These are phyloP conservation scores for Apodemus sylvaticus DNA, from an alignment of 2,113 vertebrate species.

Conservation along the genomic window DNA sequence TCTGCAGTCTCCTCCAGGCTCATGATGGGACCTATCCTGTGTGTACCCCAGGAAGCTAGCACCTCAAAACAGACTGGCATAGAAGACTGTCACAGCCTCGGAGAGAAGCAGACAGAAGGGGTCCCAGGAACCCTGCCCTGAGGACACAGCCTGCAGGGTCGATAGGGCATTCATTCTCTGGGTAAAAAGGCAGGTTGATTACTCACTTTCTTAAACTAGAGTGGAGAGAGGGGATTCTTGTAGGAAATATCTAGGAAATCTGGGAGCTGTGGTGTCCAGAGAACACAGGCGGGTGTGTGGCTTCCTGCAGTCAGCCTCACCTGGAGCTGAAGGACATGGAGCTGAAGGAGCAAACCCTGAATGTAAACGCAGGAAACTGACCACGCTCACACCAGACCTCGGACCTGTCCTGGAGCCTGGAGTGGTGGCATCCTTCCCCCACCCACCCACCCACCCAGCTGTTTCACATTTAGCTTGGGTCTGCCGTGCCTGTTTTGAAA, in stretches of 20 bases:
- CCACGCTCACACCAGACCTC: background rate
- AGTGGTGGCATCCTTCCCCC: background rate
- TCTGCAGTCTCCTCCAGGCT: background rate
- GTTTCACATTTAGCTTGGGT: background rate
- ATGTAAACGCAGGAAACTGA: fast-evolving
- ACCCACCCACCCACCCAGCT: background rate
- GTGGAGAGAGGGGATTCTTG: background rate
- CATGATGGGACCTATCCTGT: fast-evolving
- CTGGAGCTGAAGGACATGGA: fast-evolving
- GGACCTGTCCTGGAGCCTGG: too few species aligned
- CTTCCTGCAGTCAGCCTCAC: background rate
- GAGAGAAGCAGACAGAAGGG: background rate
- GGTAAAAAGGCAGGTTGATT: background rate
- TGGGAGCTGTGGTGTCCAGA: too few species aligned
- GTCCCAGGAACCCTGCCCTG: background rate
- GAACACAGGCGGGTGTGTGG: background rate
- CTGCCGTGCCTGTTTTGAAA: background rate
- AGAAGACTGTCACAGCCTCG: background rate
- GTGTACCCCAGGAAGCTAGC: background rate
- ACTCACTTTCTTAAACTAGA: background rate
- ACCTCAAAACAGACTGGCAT: fast-evolving
- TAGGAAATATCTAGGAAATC: background rate
- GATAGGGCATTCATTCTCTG: background rate
- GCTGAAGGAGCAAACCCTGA: background rate
- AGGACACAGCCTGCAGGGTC: background rate